Evolutionary conservation across 2,888 invertebrate species (phyloP), one percentile per base, ranked within the genome.

Genomic region (Drosophila mulleri): DNA sequence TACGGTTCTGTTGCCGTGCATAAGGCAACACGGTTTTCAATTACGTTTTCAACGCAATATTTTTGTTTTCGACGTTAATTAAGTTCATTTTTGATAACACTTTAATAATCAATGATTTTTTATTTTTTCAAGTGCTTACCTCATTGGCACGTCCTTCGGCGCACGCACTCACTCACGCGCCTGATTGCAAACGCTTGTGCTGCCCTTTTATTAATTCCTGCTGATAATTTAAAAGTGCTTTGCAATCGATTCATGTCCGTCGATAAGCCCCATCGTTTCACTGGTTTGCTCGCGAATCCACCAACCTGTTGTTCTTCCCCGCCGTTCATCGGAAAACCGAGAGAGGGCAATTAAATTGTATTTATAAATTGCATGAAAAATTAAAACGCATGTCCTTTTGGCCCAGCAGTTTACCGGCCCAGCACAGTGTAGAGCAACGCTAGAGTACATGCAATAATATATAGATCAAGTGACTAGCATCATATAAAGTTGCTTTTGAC

Each of bases 51-150:
- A 73, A 53, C 70, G 60, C 69, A 41, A 68, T 82, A 74, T 72
- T 65, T 41, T 41, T 18, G 29, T 12, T 72, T 58, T 67, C 67
- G 29, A 47, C 68, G 85, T 82, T 86, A 86, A 86, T 86, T 80
- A 85, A 89, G 89, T 89, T 85, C 77, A 88, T 80, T 85, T 82
- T 82, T 89, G 81, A 88, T 89, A 82, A 77, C 89, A 82, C 83
- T 83, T 88, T 85, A 81, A 88, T 85, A 88, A 89, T 77, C 89
- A 83, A 77, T 72, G 54, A 29, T 37, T 37, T 37, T 23, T 29
- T 32, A 29, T 1, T 35, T 4, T 4, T 64, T 67, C 16, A 72
- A 82, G 70, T 76, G 78, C 53, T 57, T 64, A 57, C 32, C 73
- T 50, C 65, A 60, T 69, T 67, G 74, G 50, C 78, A 80, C 86